phyloP scores from a whole-genome alignment of 2,113 vertebrate species.

The Pteruthius melanotis region DNA sequence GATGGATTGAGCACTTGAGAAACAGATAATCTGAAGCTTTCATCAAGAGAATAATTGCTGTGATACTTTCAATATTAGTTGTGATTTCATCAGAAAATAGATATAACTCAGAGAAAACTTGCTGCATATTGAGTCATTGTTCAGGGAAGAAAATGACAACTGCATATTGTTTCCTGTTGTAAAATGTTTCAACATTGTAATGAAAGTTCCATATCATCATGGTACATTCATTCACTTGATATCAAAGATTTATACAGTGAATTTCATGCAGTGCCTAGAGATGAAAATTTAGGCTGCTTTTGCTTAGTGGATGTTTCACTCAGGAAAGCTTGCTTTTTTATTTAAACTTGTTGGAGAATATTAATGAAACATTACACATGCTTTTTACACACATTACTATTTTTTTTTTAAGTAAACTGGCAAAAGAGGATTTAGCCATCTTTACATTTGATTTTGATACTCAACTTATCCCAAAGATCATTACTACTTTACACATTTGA shows the following conservation, averaged over 20 bases:
- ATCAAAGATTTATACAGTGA: background rate
- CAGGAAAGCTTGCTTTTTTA: background rate
- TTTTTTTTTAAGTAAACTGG: background rate
- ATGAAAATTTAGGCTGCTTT: background rate
- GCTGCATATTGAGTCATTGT: background rate
- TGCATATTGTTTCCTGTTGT: background rate
- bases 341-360: background rate
- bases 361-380: background rate
- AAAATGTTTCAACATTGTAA: slow-evolving; percentile 35
- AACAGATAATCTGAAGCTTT: background rate
- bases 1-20: background rate
- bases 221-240: background rate
- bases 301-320: background rate
- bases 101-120: background rate
- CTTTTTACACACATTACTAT: background rate
- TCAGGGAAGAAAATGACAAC: background rate
- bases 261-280: background rate
- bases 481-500: background rate
- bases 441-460: background rate
- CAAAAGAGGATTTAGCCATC: background rate
- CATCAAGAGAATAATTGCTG: background rate
- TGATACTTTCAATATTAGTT: background rate
- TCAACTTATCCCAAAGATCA: background rate
- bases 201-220: slow-evolving; percentile 23
- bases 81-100: slow-evolving; percentile 5